These are phyloP conservation scores for Dusona sp. DNA, from an alignment of 2,888 invertebrate genomes.

Conservation along the genomic window DNA sequence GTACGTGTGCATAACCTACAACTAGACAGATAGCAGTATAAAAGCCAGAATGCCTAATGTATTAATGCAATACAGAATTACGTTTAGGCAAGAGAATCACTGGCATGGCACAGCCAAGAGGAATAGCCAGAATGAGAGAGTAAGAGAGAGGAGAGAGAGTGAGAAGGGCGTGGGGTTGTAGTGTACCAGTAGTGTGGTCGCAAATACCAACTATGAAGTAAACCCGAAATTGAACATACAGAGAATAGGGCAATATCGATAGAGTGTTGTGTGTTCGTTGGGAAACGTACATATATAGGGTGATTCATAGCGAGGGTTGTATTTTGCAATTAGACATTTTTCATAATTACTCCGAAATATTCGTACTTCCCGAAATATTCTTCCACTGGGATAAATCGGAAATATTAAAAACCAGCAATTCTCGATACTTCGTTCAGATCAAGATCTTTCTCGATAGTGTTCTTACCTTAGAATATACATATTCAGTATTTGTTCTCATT, in stretches of 20 bases:
- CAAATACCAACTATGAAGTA: conserved; percentile 24
- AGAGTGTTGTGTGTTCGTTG: conserved; percentile 51
- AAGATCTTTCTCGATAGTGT: background rate
- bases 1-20: conserved; percentile 1
- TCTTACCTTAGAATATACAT: background rate
- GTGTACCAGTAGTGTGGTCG: conserved; percentile 6
- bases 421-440: background rate
- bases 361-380: background rate
- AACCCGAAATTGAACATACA: conserved; percentile 12
- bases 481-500: background rate
- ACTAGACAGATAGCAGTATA: conserved; percentile 23
- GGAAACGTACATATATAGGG: background rate
- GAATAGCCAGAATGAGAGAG: background rate
- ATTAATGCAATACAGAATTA: conserved; percentile 62
- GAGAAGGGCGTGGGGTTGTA: conserved; percentile 47
- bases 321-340: background rate
- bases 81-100: conserved; percentile 26
- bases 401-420: background rate
- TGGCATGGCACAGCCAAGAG: conserved; percentile 4
- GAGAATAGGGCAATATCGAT: conserved; percentile 69
- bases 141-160: conserved; percentile 34
- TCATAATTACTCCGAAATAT: background rate
- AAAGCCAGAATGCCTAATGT: conserved; percentile 51
- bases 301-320: background rate
- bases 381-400: background rate